These are phyloP conservation scores for Halictus rubicundus DNA, from an alignment of 1,140 invertebrate genomes.

Conservation along the genomic window DNA sequence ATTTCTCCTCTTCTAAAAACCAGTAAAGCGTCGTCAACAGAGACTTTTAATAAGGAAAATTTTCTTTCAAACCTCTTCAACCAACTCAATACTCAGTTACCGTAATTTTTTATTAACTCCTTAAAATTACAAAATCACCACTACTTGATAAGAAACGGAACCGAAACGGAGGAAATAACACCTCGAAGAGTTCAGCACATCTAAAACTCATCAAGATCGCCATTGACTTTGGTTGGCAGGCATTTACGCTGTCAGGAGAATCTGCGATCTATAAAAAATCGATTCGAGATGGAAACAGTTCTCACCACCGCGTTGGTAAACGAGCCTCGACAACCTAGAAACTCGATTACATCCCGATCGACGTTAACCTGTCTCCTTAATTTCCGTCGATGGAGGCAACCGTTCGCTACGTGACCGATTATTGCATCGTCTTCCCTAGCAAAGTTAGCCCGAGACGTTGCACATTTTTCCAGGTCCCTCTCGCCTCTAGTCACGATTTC, in stretches of 20 bases:
- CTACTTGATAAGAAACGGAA: too few relatives aligned
- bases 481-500: constrained; percentile 44
- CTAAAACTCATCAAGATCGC: not conserved
- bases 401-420: constrained; percentile 49
- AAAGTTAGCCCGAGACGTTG: not conserved
- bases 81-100: too few relatives aligned
- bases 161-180: too few relatives aligned
- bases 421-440: constrained; percentile 14
- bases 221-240: too few relatives aligned
- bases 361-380: constrained; percentile 19
- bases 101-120: too few relatives aligned
- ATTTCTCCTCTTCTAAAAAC: too few relatives aligned
- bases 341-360: not conserved
- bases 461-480: not conserved
- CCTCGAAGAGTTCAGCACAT: not conserved
- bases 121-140: too few relatives aligned
- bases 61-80: too few relatives aligned
- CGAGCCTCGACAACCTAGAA: accelerated
- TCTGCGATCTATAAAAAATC: not conserved
- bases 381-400: constrained; percentile 26
- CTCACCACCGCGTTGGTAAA: not conserved
- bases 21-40: too few relatives aligned
- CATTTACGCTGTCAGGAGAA: too few relatives aligned
- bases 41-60: too few relatives aligned
- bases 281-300: not conserved